Evolutionary conservation across 92 coral and sea anemone genomes (phyloP).

Genomic region (Zoanthus solanderi): DNA sequence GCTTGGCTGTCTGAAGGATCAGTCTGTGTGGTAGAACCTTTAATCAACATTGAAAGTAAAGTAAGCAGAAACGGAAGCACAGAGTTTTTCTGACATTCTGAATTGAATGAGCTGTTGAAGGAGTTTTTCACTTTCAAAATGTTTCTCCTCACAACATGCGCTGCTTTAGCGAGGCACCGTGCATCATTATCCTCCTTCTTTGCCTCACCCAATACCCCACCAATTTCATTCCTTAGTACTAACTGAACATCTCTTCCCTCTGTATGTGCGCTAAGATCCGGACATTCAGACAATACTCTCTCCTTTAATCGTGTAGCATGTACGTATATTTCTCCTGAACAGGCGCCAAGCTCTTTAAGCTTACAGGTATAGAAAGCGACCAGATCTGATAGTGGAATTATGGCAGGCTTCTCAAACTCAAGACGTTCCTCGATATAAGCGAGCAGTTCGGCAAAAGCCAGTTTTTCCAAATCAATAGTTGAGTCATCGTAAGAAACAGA

Average conservation of each 20-base stretch:
- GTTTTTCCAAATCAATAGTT: conserved; percentile 62
- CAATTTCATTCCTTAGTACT: conserved; percentile 44
- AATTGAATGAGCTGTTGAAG: conserved; percentile 41
- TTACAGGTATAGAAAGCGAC: conserved; percentile 53
- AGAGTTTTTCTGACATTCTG: conserved; percentile 43
- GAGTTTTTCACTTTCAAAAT: conserved; percentile 26
- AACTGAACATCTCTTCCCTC: conserved; percentile 37
- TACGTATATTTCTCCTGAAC: conserved; percentile 39
- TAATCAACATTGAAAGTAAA: conserved; percentile 48
- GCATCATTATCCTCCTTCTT: conserved; percentile 49
- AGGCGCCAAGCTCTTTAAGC: conserved; percentile 59
- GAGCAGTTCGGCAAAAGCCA: conserved; percentile 74
- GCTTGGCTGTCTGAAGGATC: conserved; percentile 45
- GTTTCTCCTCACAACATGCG: conserved; percentile 41
- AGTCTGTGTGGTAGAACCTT: conserved; percentile 51
- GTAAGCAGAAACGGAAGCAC: conserved; percentile 21
- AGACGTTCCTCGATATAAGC: conserved; percentile 72
- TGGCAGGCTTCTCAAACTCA: conserved; percentile 56
- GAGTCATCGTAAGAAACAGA: conserved; percentile 55
- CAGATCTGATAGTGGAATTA: conserved; percentile 62
- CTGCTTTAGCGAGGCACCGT: conserved; percentile 48
- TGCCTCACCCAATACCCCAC: conserved; percentile 40
- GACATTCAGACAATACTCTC: conserved; percentile 30
- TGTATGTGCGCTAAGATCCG: conserved; percentile 49
- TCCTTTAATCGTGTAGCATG: conserved; percentile 45